These are phyloP conservation scores for Cheumatopsyche charites DNA, from an alignment of 1,140 invertebrate genomes.

Conservation along the genomic window DNA sequence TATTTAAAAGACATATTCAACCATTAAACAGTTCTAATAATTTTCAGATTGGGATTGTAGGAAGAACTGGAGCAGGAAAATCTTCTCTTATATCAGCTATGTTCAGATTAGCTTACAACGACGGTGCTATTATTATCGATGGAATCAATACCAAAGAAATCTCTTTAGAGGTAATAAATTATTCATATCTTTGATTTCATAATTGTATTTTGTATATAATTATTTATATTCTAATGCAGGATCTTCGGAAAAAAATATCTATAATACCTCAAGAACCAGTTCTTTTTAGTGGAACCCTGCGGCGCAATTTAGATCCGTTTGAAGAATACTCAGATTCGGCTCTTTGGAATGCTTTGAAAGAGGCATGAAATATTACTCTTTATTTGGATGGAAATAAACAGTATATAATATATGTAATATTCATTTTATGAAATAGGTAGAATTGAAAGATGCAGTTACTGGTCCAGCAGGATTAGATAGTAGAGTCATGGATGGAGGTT, in stretches of 20 bases:
- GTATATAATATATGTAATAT: not conserved
- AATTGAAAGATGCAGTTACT: constrained; percentile 20
- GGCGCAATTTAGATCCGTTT: constrained; percentile 89
- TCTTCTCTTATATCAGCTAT: constrained; percentile 73
- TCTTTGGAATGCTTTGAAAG: constrained; percentile 54
- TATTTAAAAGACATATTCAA: too few relatives aligned
- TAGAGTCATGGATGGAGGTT: constrained; percentile 60
- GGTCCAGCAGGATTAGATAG: constrained; percentile 56
- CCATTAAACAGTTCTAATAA: too few relatives aligned
- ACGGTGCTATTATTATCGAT: constrained; percentile 70
- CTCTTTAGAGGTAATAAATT: constrained; percentile 51
- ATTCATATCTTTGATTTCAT: not conserved
- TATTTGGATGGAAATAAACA: not conserved
- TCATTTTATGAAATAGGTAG: constrained; percentile 51
- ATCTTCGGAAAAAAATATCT: constrained; percentile 68
- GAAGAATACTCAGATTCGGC: constrained; percentile 66
- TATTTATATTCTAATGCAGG: constrained; percentile 54
- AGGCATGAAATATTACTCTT: constrained; percentile 47
- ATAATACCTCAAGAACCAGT: constrained; percentile 87
- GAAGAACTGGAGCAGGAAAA: constrained; percentile 75
- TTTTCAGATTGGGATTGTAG: constrained; percentile 75
- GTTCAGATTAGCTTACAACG: constrained; percentile 72
- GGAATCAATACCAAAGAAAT: constrained; percentile 65
- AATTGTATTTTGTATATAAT: not conserved
- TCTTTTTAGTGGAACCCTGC: constrained; percentile 76